Percentiles rank a stretch among this genome's conserved stretches.
Evolutionary conservation across 1,140 invertebrate species (phyloP).

Genomic region (Heliconius nattereri): DNA sequence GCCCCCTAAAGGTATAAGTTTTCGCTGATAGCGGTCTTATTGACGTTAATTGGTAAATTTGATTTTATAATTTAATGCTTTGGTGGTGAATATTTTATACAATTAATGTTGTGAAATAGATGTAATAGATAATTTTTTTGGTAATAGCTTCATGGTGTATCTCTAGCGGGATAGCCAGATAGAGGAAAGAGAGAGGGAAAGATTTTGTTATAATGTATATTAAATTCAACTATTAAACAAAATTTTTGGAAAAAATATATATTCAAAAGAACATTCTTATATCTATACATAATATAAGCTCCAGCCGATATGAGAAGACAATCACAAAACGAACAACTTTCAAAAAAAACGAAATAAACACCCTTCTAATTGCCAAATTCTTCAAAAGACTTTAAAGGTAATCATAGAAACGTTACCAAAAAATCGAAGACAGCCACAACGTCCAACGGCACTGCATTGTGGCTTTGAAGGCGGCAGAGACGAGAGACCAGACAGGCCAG

Average conservation of each 20-base stretch:
- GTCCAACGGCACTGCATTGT: constrained; percentile 60
- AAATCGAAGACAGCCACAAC: constrained; percentile 48
- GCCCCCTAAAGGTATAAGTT: constrained; percentile 20
- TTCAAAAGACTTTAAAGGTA: constrained; percentile 32
- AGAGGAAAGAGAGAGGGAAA: too few relatives aligned
- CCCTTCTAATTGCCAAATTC: background rate
- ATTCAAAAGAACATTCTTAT: too few relatives aligned
- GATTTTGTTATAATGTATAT: background rate
- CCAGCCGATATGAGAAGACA: background rate
- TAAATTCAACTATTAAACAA: too few relatives aligned
- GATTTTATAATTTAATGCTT: constrained; percentile 35
- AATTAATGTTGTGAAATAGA: background rate
- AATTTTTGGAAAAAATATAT: too few relatives aligned
- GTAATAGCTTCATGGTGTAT: too few relatives aligned
- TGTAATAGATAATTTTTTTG: too few relatives aligned
- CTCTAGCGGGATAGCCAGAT: too few relatives aligned
- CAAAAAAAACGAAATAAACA: background rate
- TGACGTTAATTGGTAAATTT: constrained; percentile 42
- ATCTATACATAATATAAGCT: too few relatives aligned
- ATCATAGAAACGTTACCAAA: constrained; percentile 36
- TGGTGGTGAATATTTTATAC: constrained; percentile 19
- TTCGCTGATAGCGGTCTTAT: constrained; percentile 42
- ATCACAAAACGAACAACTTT: background rate
- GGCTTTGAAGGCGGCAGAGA: constrained; percentile 69
- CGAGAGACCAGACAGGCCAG: constrained; percentile 72